These are phyloP conservation scores for Drosophila nigromelanica DNA, from an alignment of 1,140 invertebrate genomes.

Conservation along the genomic window DNA sequence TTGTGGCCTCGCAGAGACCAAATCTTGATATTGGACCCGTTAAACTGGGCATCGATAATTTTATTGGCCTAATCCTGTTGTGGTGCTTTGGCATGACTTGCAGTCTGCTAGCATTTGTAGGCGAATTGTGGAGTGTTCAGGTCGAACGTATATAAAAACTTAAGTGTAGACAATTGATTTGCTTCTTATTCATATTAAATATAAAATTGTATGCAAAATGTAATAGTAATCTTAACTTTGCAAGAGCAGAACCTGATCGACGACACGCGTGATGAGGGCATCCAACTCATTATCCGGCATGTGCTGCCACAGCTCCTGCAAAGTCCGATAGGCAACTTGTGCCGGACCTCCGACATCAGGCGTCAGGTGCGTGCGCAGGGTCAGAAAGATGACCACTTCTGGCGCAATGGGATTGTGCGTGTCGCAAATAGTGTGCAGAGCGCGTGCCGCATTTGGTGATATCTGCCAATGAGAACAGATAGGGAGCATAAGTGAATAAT, in stretches of 20 bases:
- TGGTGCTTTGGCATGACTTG: slow-evolving; percentile 70
- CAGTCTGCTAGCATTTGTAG: slow-evolving; percentile 56
- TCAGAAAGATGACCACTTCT: slow-evolving; percentile 72
- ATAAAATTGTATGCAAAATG: neutral
- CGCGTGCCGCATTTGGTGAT: slow-evolving; percentile 58
- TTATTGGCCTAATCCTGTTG: slow-evolving; percentile 63
- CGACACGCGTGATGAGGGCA: slow-evolving; percentile 71
- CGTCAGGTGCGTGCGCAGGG: slow-evolving; percentile 40
- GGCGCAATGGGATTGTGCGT: slow-evolving; percentile 58
- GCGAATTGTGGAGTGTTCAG: slow-evolving; percentile 48
- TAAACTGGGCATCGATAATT: slow-evolving; percentile 66
- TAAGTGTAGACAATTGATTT: neutral
- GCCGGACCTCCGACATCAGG: slow-evolving; percentile 5
- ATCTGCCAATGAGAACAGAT: slow-evolving; percentile 43
- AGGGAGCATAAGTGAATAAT: neutral
- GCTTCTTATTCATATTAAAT: neutral
- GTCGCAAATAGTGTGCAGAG: slow-evolving; percentile 76
- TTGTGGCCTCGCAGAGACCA: slow-evolving; percentile 53
- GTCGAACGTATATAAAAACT: neutral
- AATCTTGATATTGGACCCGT: slow-evolving; percentile 69
- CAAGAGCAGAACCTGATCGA: slow-evolving; percentile 62
- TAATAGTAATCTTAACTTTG: slow-evolving; percentile 6
- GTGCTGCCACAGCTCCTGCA: slow-evolving; percentile 60
- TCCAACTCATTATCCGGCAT: slow-evolving; percentile 59
- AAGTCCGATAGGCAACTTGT: slow-evolving; percentile 46